Conservation (phyloP, 2,113 vertebrate species). For the Cyanistes caeruleus region DNA sequence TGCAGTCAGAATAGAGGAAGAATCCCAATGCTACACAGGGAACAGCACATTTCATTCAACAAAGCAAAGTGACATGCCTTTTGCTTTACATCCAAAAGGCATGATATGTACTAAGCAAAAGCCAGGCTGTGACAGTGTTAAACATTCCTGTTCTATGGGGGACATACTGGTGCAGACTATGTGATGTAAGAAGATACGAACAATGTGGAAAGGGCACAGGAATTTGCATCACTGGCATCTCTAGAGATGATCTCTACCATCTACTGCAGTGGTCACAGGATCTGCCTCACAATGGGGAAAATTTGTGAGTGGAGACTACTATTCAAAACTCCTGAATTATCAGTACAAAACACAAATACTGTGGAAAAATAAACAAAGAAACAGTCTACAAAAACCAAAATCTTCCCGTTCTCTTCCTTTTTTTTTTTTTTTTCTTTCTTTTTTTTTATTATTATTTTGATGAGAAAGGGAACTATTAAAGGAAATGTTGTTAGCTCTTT, state of each 20-base stretch:
- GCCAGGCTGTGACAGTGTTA: background rate
- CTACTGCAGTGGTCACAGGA: background rate
- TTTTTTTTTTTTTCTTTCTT: background rate
- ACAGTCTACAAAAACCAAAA: background rate
- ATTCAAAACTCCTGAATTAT: background rate
- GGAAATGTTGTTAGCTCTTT: background rate
- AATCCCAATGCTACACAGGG: accelerated
- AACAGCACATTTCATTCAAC: background rate
- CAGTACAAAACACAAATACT: accelerated
- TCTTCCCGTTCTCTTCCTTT: background rate
- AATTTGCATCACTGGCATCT: background rate
- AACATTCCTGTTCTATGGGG: background rate
- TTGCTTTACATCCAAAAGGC: background rate
- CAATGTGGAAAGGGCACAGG: background rate
- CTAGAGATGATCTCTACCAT: background rate
- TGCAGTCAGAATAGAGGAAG: background rate
- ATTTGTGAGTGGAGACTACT: background rate
- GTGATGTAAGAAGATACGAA: background rate
- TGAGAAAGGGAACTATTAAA: background rate
- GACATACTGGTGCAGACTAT: background rate
- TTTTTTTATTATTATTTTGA: background rate
- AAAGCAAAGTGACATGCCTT: background rate
- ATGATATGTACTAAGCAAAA: background rate
- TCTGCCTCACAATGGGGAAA: background rate
- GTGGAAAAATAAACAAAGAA: background rate